Evolutionary conservation across 2,113 vertebrate species (phyloP), one percentile per base, ranked within the genome.

Genomic region (Alligator mississippiensis): DNA sequence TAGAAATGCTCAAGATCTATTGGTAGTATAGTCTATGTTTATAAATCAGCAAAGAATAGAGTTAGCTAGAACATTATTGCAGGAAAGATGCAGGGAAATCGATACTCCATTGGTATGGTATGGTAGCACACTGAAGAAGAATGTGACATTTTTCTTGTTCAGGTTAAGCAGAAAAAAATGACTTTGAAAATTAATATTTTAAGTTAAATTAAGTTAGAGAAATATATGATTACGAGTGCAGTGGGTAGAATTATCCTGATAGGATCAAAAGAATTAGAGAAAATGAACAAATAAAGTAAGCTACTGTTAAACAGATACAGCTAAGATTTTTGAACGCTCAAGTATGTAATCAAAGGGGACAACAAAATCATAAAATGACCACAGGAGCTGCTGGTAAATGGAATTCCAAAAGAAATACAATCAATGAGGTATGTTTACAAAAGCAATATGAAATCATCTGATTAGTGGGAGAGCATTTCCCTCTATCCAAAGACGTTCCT

Each of bases 181-280:
- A 80, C 27, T 55, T 57, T 19, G 68, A 89, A 90, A 64, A 90
- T 93, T 89, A 94, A 80, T 93, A 87, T 87, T 87, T 87, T 84
- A 94, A 93, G 82, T 19, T 2, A 84, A 94, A 85, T 85, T 25
- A 93, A 90, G 24, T 4, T 6, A 4, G 93, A 93, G 57, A 27
- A 59, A 94, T 93, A 92, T 93, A 89, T 82, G 93, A 87, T 80
- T 22, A 79, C 19, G 79, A 70, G 54, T 83, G 75, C 72, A 38
- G 54, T 64, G 19, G 90, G 84, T 25, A 84, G n/a, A 94, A 80
- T 87, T 87, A 77, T 77, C 63, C 76, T 83, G 3, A 64, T n/a
- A 66, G 15, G 21, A 80, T 87, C 90, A 74, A 15, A 58, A 14
- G 80, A 90, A 94, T 87, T 92, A 87, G 3, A 88, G 87, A 74